Evolutionary conservation across 1,140 invertebrate species (phyloP).

Genomic region (Euura lappo): DNA sequence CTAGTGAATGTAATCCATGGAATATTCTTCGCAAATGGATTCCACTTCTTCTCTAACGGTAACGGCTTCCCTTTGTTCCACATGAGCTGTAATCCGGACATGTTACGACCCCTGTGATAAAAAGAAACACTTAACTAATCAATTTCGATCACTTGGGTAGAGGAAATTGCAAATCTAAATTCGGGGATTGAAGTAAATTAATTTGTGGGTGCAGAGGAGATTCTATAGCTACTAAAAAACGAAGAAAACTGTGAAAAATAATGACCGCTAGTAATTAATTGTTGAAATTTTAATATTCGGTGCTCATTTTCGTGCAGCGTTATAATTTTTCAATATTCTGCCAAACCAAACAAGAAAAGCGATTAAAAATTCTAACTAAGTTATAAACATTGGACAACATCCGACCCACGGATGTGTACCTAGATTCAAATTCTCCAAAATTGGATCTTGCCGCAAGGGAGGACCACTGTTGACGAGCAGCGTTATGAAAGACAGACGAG

Average conservation of each 20-base stretch:
- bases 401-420: constrained; percentile 54
- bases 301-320: too few relatives aligned
- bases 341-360: neutral
- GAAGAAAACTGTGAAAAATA: too few relatives aligned
- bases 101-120: constrained; percentile 68
- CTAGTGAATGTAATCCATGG: constrained; percentile 81
- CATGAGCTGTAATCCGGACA: constrained; percentile 75
- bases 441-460: constrained; percentile 59
- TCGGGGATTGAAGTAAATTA: too few relatives aligned
- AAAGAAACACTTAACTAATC: neutral
- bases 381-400: constrained; percentile 15
- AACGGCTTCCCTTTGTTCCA: constrained; percentile 77
- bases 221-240: too few relatives aligned
- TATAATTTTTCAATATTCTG: too few relatives aligned
- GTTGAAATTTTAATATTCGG: too few relatives aligned
- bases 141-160: too few relatives aligned
- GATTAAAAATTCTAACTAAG: constrained; percentile 6
- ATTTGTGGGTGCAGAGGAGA: constrained; percentile 14
- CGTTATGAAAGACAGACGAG: constrained; percentile 71
- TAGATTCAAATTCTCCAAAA: constrained; percentile 68
- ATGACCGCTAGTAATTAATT: too few relatives aligned
- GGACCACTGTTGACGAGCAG: constrained; percentile 67
- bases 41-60: constrained; percentile 79
- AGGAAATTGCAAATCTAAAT: too few relatives aligned
- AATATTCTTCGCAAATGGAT: constrained; percentile 81